Percentiles rank a stretch among this genome's conserved stretches.
Evolutionary conservation across 2,797 vertebrate genomes (phyloP).

Genomic region (Sarcophilus harrisii): DNA sequence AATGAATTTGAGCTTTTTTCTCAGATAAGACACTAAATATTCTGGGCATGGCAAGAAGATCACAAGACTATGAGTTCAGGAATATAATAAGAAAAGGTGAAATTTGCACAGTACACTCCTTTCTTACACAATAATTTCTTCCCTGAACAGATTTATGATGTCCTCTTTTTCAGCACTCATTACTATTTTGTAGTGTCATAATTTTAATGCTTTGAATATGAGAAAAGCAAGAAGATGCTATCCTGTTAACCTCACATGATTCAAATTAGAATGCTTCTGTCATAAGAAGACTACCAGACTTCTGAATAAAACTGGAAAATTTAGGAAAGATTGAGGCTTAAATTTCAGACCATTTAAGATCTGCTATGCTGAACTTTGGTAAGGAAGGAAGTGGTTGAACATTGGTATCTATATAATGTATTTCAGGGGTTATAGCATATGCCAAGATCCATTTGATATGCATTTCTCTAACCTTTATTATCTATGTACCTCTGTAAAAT

Average conservation of each 20-base stretch:
- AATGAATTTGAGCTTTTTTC: background rate
- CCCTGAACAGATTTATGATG: constrained; percentile 10
- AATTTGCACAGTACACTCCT: background rate
- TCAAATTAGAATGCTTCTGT: constrained; percentile 42
- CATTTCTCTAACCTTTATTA: background rate
- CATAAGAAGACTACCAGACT: constrained; percentile 15
- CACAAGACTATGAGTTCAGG: background rate
- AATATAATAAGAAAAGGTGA: constrained; percentile 2
- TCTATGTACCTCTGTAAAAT: background rate
- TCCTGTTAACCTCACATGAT: constrained; percentile 54
- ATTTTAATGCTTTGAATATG: constrained; percentile 33
- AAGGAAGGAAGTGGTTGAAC: background rate
- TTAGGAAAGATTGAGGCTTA: background rate
- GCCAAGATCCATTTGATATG: background rate
- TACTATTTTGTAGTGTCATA: constrained; percentile 25
- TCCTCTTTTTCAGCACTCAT: constrained; percentile 42
- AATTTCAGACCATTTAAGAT: background rate
- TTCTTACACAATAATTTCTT: constrained; percentile 38
- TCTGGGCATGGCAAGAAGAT: background rate
- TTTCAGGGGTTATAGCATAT: background rate
- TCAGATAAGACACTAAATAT: background rate
- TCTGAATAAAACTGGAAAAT: background rate
- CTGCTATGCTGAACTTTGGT: background rate
- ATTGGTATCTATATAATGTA: background rate
- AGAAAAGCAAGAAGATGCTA: constrained; percentile 40